Evolutionary conservation across 64 coral and sea anemone species (phyloP).

Genomic region (Montipora foliosa): DNA sequence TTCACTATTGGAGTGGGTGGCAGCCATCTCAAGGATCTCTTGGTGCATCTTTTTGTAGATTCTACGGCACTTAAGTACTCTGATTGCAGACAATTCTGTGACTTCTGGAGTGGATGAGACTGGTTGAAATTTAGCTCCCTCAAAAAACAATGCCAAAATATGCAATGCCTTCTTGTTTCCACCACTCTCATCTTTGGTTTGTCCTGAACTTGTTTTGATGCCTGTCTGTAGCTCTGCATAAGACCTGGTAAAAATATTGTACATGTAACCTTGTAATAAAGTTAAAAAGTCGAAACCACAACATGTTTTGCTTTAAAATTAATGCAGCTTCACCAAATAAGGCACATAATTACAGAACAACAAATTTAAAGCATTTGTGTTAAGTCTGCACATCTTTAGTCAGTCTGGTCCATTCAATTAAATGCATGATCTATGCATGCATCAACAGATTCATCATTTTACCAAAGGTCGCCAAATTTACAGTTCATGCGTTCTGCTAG

Average conservation of each 20-base stretch:
- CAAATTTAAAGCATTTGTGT: no score
- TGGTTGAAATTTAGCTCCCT: conserved; percentile 66
- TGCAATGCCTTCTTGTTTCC: conserved; percentile 54
- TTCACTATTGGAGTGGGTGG: background rate
- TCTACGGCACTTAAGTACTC: conserved; percentile 80
- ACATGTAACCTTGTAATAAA: background rate
- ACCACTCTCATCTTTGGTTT: background rate
- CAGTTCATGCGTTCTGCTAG: no score
- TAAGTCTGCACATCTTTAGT: no score
- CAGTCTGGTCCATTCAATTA: no score
- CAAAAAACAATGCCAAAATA: conserved; percentile 64
- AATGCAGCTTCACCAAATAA: no score
- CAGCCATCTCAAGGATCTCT: background rate
- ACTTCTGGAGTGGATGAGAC: background rate
- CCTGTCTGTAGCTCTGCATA: conserved; percentile 91
- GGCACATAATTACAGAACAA: no score
- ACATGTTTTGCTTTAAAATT: no score
- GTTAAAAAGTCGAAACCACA: background rate
- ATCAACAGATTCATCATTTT: no score
- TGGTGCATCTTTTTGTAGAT: conserved; percentile 51
- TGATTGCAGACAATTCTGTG: conserved; percentile 52
- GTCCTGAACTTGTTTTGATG: conserved; percentile 10
- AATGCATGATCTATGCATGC: no score
- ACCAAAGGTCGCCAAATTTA: no score
- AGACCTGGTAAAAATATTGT: conserved; percentile 34